phyloP scores from a whole-genome alignment of 2,888 invertebrate species.

The Camptogramma bilineatum region DNA sequence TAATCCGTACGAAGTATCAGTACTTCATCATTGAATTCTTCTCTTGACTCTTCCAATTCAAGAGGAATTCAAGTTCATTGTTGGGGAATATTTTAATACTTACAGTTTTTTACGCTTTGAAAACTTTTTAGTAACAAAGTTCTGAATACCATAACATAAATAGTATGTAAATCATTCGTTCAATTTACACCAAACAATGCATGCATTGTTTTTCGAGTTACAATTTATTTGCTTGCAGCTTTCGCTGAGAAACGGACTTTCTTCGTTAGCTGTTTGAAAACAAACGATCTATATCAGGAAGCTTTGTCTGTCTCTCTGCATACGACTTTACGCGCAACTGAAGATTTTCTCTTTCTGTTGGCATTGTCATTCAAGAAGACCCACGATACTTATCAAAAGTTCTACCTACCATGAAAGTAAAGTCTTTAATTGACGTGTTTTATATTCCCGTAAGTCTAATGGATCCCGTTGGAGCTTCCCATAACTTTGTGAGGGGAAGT shows the following conservation, averaged over 20 bases:
- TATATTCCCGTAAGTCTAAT: constrained; percentile 59
- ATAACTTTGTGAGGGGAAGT: constrained; percentile 58
- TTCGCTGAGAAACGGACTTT: constrained; percentile 75
- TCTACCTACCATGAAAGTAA: constrained; percentile 34
- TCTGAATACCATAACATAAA: constrained; percentile 55
- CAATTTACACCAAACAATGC: constrained; percentile 79
- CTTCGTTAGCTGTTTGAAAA: constrained; percentile 66
- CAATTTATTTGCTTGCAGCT: constrained; percentile 75
- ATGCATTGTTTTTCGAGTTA: constrained; percentile 74
- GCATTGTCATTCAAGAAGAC: constrained; percentile 19
- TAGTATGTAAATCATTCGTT: constrained; percentile 64
- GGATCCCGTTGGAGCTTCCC: constrained; percentile 53
- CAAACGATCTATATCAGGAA: constrained; percentile 69
- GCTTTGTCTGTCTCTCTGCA: constrained; percentile 48
- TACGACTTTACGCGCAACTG: constrained; percentile 25
- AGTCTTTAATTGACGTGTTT: constrained; percentile 63
- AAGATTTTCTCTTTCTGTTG: constrained; percentile 17
- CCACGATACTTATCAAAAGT: constrained; percentile 29
- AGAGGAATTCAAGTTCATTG: too few species aligned
- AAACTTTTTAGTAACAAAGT: constrained; percentile 49
- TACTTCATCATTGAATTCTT: too few species aligned
- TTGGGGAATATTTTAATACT: too few species aligned
- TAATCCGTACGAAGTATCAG: too few species aligned
- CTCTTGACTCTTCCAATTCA: too few species aligned
- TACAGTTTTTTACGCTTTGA: too few species aligned